These are phyloP conservation scores for Anableps anableps DNA, from an alignment of 2,797 vertebrate species.

Conservation along the genomic window DNA sequence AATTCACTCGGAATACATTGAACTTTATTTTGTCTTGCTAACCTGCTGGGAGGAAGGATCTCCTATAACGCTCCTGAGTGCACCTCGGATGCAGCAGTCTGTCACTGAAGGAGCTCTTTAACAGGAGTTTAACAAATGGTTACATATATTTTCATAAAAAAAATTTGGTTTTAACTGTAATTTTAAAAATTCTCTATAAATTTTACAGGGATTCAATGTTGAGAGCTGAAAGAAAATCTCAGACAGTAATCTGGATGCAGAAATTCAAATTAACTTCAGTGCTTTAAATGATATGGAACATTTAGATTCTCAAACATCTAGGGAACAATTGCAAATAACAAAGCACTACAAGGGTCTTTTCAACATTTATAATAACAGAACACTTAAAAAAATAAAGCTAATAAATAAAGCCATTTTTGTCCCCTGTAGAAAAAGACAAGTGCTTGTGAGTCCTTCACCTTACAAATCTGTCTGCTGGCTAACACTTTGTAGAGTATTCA, in stretches of 20 bases:
- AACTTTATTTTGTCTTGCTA: not conserved
- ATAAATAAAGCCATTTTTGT: not conserved
- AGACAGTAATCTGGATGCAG: not conserved
- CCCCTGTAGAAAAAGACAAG: not conserved
- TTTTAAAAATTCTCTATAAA: not conserved
- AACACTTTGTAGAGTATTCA: slow-evolving; percentile 2
- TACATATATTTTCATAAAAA: not conserved
- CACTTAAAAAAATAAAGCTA: not conserved
- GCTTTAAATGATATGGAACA: not conserved
- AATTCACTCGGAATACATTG: not conserved
- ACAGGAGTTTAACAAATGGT: too few relatives aligned
- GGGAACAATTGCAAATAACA: not conserved
- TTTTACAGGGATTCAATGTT: not conserved
- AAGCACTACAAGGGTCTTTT: not conserved
- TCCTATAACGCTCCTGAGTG: too few relatives aligned
- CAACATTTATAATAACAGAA: not conserved
- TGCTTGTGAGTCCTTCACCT: not conserved
- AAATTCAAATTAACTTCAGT: not conserved
- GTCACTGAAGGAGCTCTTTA: too few relatives aligned
- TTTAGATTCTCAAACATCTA: not conserved
- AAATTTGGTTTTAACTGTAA: not conserved
- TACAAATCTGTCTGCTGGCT: not conserved
- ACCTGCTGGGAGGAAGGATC: too few relatives aligned
- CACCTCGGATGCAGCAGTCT: too few relatives aligned
- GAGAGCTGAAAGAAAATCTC: not conserved